These are phyloP conservation scores for Pandemis corylana DNA, from an alignment of 2,888 invertebrate genomes.

Conservation along the genomic window DNA sequence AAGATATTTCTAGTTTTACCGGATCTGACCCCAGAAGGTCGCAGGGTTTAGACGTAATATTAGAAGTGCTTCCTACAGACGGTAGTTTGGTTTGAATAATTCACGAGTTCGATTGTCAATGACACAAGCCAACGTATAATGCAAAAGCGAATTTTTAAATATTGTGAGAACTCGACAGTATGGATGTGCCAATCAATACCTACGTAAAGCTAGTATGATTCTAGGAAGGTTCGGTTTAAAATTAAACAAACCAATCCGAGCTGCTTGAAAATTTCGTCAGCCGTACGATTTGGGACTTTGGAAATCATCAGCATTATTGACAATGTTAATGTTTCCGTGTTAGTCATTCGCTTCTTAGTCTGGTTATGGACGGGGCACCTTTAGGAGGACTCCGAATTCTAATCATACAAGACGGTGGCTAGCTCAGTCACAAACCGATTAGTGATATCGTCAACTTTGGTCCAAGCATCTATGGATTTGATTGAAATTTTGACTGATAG, in stretches of 20 bases:
- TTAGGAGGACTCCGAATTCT: too few species aligned
- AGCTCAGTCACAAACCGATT: not conserved
- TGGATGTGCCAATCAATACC: constrained; percentile 9
- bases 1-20: constrained; percentile 4
- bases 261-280: not conserved
- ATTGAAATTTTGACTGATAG: not conserved
- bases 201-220: constrained; percentile 24
- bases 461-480: not conserved
- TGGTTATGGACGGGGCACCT: not conserved
- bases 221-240: constrained; percentile 5
- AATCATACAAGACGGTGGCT: not conserved
- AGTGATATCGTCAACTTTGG: not conserved
- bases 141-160: constrained; percentile 19
- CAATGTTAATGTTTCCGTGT: not conserved
- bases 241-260: not conserved
- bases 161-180: constrained; percentile 31
- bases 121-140: constrained; percentile 6
- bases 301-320: not conserved
- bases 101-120: constrained; percentile 4
- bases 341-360: not conserved
- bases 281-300: not conserved
- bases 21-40: not conserved
- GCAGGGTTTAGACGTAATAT: not conserved
- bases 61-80: not conserved
- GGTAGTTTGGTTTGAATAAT: constrained; percentile 2